Evolutionary conservation across 2,797 vertebrate species (phyloP), one percentile per base, ranked within the genome.

Genomic region (Coregonus ussuriensis): DNA sequence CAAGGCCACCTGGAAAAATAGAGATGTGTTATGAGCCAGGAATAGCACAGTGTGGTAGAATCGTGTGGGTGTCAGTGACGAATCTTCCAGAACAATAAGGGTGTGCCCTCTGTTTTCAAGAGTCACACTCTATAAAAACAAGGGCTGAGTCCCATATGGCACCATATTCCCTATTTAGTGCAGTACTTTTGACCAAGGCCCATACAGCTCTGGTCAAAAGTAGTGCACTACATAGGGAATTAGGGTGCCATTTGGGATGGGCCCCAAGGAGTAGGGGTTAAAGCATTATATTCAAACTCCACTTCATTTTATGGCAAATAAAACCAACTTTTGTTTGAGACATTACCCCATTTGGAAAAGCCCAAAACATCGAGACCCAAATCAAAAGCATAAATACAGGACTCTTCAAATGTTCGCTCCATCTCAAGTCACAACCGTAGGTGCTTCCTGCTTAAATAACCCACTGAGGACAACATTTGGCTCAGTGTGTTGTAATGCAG

Each of bases 381-480:
- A 33, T 68, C 6, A 68, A 68, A 47, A 68, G 29, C 63, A 66
- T 31, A 66, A 68, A 68, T 9, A 35, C 29, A 67, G 65, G 65
- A 68, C 66, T 68, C 31, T 68, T 14, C 15, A 68, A 68, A 68
- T 68, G 66, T 9, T 16, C 6, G 5, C 65, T 31, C 31, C 15
- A 16, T 16, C 15, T 68, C 15, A 13, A 68, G 25, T 65, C 25
- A 11, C 63, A 11, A 14, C 25, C 25, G 21, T 65, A 31, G 7
- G 11, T 65, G 63, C 21, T 4, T 65, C 11, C 25, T 11, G 63
- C 63, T 31, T 68, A 18, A 68, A 68, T 35, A 68, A 35, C 33
- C 15, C 33, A 68, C 29, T 37, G 4, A 35, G 6, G 66, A 35
- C 31, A 68, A 18, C 29, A 67, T 31, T 33, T 33, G 31, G 4